Percentiles rank a stretch among this genome's conserved stretches.
Evolutionary conservation across 2,888 invertebrate genomes (phyloP).

Genomic region (Lepidonotus clava): DNA sequence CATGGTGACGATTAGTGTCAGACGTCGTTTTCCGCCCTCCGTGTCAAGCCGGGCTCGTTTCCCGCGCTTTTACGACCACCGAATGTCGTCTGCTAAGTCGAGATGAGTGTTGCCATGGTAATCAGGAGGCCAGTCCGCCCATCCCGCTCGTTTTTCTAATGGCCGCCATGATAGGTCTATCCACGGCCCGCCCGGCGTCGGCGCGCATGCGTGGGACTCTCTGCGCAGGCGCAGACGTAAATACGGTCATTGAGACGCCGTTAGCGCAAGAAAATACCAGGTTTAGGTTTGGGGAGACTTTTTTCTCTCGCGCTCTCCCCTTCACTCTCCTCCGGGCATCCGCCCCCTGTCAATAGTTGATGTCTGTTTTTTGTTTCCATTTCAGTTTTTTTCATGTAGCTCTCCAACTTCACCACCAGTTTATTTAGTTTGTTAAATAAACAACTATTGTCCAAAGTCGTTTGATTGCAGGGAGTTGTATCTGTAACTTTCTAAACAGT

Average conservation of each 20-base stretch:
- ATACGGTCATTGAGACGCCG: neutral
- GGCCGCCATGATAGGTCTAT: conserved; percentile 20
- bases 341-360: neutral
- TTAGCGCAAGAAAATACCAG: neutral
- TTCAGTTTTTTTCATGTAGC: no score
- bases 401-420: no score
- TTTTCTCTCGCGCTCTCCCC: no score
- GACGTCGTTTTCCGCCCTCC: neutral
- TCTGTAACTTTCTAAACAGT: no score
- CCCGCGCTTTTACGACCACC: conserved; percentile 17
- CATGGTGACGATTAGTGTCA: conserved; percentile 27
- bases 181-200: no score
- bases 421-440: no score
- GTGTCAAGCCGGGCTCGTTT: neutral
- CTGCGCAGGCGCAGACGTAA: neutral
- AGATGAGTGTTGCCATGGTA: conserved; percentile 1
- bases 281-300: neutral
- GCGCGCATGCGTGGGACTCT: neutral
- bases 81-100: conserved; percentile 7
- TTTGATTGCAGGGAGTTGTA: no score
- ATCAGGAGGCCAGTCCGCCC: neutral
- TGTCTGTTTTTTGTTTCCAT: conserved; percentile 12
- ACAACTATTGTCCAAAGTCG: no score
- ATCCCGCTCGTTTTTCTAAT: neutral
- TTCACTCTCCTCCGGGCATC: neutral